Conservation (phyloP, 2,113 vertebrate genomes). For the Poeciliopsis prolifica region DNA sequence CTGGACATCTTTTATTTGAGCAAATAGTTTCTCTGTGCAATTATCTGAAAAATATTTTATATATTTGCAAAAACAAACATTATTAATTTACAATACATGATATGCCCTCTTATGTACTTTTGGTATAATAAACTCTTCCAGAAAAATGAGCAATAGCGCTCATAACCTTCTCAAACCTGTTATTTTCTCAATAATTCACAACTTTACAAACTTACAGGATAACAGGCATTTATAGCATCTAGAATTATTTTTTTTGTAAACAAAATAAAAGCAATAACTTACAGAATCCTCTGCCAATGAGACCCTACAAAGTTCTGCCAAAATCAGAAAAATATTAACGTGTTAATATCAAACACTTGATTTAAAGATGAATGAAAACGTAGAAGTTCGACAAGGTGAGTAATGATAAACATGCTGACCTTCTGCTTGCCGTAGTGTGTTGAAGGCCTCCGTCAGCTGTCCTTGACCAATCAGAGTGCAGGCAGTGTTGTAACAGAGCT, state of each 20-base stretch:
- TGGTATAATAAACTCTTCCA: too few species aligned
- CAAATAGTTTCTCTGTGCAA: too few species aligned
- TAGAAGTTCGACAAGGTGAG: accelerated
- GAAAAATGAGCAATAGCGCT: too few species aligned
- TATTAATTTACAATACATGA: too few species aligned
- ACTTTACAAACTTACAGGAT: background rate
- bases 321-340: constrained; percentile 37
- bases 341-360: background rate
- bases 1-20: too few species aligned
- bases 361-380: background rate
- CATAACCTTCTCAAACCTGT: too few species aligned
- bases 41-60: too few species aligned
- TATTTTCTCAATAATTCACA: background rate
- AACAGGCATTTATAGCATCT: background rate
- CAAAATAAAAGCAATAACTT: constrained; percentile 70
- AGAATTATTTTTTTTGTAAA: background rate
- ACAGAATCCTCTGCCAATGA: constrained; percentile 93
- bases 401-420: constrained; percentile 74
- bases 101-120: too few species aligned
- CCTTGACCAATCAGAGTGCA: constrained; percentile 93
- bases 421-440: constrained; percentile 91
- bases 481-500: constrained; percentile 94
- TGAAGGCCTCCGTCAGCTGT: constrained; percentile 86
- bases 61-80: too few species aligned
- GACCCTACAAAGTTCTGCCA: constrained; percentile 88